A percentile compares a stretch with the other conserved stretches of the same genome.
Evolutionary conservation across 2,113 vertebrate species (phyloP).

Genomic region (Hepsetus odoe): DNA sequence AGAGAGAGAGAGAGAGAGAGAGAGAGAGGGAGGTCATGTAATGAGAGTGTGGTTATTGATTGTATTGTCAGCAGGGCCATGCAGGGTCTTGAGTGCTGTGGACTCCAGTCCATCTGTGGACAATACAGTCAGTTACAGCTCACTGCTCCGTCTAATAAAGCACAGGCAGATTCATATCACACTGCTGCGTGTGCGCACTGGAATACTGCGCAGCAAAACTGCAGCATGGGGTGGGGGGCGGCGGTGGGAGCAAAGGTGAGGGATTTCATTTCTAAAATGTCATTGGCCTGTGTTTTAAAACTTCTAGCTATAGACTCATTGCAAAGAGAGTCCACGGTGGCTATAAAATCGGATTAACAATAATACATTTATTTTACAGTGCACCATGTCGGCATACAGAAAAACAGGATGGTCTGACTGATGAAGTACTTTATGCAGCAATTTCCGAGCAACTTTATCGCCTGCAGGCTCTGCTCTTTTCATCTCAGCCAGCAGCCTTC

Average conservation of each 20-base stretch:
- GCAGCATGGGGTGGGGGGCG: slow-evolving; percentile 24
- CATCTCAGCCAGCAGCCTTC: not conserved
- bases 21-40: slow-evolving; percentile 59
- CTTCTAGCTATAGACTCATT: slow-evolving; percentile 1
- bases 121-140: slow-evolving; percentile 83
- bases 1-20: slow-evolving; percentile 38
- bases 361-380: slow-evolving; percentile 12
- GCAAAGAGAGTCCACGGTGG: not conserved
- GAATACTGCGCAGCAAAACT: slow-evolving; percentile 65
- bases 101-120: slow-evolving; percentile 81
- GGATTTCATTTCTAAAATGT: slow-evolving; percentile 49
- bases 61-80: slow-evolving; percentile 78
- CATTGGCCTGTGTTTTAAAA: slow-evolving; percentile 42
- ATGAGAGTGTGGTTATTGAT: slow-evolving; percentile 80
- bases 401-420: not conserved
- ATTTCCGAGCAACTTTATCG: not conserved
- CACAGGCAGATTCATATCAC: slow-evolving; percentile 81
- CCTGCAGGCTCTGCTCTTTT: not conserved
- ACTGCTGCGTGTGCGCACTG: slow-evolving; percentile 71
- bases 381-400: not conserved
- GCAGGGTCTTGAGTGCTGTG: slow-evolving; percentile 69
- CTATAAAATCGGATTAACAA: slow-evolving; percentile 19
- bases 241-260: slow-evolving; percentile 44
- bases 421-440: not conserved
- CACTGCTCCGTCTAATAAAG: slow-evolving; percentile 81